A percentile compares a stretch with the other conserved stretches of the same genome.
phyloP scores from a whole-genome alignment of 2,797 vertebrate species.

The Leptodactylus fallax region DNA sequence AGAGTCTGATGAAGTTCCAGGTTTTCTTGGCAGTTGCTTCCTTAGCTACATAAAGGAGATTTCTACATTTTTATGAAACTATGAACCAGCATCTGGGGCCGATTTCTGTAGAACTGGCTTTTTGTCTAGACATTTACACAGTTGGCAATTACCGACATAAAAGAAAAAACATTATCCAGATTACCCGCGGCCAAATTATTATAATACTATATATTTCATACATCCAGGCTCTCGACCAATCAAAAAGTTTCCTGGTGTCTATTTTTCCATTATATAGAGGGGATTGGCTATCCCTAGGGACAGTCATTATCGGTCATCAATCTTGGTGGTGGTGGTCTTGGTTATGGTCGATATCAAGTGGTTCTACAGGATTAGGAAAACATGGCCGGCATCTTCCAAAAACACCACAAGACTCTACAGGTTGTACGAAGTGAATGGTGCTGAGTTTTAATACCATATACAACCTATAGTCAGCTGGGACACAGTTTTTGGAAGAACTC shows the following conservation, averaged over 20 bases:
- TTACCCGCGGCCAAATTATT: neutral
- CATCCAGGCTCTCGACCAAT: neutral
- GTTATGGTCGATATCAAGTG: neutral
- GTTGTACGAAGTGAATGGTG: too few relatives aligned
- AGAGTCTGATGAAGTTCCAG: constrained; percentile 19
- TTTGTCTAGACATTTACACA: constrained; percentile 19
- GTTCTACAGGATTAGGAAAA: too few relatives aligned
- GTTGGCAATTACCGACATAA: neutral
- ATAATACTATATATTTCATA: neutral
- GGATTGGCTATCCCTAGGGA: too few relatives aligned
- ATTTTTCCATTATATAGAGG: too few relatives aligned
- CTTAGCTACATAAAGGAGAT: neutral
- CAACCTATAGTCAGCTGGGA: too few relatives aligned
- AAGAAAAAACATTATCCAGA: neutral
- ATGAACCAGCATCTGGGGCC: neutral
- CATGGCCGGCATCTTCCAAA: too few relatives aligned
- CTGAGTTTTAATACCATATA: too few relatives aligned
- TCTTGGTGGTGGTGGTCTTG: neutral
- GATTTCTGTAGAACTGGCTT: constrained; percentile 6
- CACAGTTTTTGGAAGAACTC: too few relatives aligned
- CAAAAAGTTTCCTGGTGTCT: neutral
- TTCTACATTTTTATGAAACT: neutral
- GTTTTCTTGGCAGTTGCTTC: constrained; percentile 3
- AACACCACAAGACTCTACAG: too few relatives aligned
- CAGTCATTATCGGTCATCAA: neutral